Percentiles rank a stretch among this genome's conserved stretches.
phyloP scores from a whole-genome alignment of 35 echinoderm and acorn worm species.

The Hemicentrotus pulcherrimus region DNA sequence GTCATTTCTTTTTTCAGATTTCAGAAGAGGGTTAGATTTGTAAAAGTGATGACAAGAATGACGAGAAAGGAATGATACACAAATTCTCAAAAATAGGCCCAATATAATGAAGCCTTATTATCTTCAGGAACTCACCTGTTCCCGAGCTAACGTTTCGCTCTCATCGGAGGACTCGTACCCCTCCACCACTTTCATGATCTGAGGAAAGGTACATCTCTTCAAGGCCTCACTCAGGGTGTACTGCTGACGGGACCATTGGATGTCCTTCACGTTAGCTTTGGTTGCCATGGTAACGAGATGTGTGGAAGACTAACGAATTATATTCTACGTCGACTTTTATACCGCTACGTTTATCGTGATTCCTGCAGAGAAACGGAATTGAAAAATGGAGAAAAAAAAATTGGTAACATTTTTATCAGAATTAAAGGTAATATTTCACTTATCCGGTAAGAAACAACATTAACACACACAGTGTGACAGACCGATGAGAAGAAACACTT shows the following conservation, averaged over 20 bases:
- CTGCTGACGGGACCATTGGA: conserved; percentile 74
- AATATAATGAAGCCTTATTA: neutral
- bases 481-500: too few species aligned
- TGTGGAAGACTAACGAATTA: neutral
- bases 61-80: neutral
- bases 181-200: conserved; percentile 71
- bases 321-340: neutral
- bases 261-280: conserved; percentile 81
- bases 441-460: too few species aligned
- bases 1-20: too few species aligned
- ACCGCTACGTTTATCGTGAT: neutral
- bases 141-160: conserved; percentile 65
- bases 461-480: too few species aligned
- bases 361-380: neutral
- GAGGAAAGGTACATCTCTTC: conserved; percentile 76
- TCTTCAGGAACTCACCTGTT: conserved; percentile 62
- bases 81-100: neutral
- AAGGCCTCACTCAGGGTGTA: conserved; percentile 72
- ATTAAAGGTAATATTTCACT: too few species aligned
- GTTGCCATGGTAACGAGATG: neutral
- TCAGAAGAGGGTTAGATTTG: neutral
- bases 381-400: neutral
- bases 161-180: conserved; percentile 78
- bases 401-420: too few species aligned
- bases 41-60: neutral